These are phyloP conservation scores for Chirona hameri DNA, from an alignment of 2,888 invertebrate species.

Conservation along the genomic window DNA sequence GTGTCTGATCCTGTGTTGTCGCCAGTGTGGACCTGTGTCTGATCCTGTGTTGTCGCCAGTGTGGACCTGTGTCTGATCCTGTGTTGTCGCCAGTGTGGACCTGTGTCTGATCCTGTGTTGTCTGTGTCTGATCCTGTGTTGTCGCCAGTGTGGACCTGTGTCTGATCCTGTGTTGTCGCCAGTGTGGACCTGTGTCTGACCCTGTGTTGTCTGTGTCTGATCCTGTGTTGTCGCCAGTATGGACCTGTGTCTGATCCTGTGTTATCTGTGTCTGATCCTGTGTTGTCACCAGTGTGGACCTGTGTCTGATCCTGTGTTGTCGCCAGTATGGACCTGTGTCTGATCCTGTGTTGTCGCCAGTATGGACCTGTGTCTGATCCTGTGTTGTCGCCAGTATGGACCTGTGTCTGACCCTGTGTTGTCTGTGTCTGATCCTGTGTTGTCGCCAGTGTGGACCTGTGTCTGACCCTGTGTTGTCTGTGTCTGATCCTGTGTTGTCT, in stretches of 20 bases:
- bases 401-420: conserved; percentile 50
- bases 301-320: conserved; percentile 47
- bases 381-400: conserved; percentile 55
- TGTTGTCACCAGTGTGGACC: conserved; percentile 57
- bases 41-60: conserved; percentile 45
- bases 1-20: no score
- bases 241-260: no score
- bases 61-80: conserved; percentile 72
- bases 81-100: no score
- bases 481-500: no score
- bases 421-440: no score
- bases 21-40: neutral
- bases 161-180: conserved; percentile 31
- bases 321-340: no score
- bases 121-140: no score
- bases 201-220: no score
- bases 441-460: neutral
- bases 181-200: conserved; percentile 61
- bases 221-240: neutral
- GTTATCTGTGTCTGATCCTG: conserved; percentile 27
- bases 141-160: neutral
- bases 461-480: conserved; percentile 25
- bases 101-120: no score
- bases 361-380: conserved; percentile 2
- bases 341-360: no score